Evolutionary conservation across 2,888 invertebrate species (phyloP), one percentile per base, ranked within the genome.

Genomic region (Chloroclystis v-ata): DNA sequence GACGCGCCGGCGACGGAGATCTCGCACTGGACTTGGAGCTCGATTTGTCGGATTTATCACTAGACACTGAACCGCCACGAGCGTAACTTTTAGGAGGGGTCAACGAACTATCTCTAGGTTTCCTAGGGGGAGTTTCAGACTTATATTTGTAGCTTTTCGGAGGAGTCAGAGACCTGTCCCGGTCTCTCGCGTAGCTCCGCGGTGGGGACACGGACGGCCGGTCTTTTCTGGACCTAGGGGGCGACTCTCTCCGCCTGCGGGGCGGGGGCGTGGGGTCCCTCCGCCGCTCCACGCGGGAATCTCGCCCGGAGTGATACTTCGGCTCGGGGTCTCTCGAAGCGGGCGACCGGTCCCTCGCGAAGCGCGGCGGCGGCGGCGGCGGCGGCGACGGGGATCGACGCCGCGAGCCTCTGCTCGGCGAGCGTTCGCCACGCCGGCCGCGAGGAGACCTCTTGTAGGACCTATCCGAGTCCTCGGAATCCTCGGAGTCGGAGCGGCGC

Each of bases 81-180:
- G 78, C 78, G 47, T 87, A 86, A 55, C 80, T 75, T 51, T 79
- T 81, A 0, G 86, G 85, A 8, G 86, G 85, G 5, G 86, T 85
- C 35, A 85, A 55, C 0, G 82, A 82, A 57, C 69, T 75, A 7
- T 84, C 78, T 57, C 73, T 70, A 6, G 46, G 57, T 49, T 72
- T 81, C 46, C 67, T 70, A n/a, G 67, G 61, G 11, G 71, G 63
- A 1, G 70, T 64, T 1, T 66, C 63, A 32, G 68, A 63, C 48
- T 72, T 69, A 29, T 63, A 61, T 54, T 77, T 76, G 47, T 67
- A 71, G 32, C 60, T 69, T 54, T 61, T 75, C 1, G 72, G 66
- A 6, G 78, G 77, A 1, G 75, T 72, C 5, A 54, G 28, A 2
- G 71, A 74, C 4, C 57, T 47, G 2, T 72, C 70, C 1, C 60